phyloP scores from a whole-genome alignment of 2,797 vertebrate genomes.

The Schizothorax lantsangensis region DNA sequence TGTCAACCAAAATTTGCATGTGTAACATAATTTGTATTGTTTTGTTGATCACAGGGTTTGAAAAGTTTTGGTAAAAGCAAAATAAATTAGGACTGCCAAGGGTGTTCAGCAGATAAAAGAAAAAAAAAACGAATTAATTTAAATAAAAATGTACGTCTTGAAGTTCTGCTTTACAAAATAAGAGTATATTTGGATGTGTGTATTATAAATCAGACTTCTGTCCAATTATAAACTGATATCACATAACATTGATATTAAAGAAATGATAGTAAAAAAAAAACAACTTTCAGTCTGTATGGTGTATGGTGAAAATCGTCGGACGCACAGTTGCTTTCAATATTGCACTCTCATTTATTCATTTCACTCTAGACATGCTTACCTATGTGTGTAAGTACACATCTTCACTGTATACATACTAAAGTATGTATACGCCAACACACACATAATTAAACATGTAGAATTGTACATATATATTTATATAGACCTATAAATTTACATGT shows the following conservation, averaged over 20 bases:
- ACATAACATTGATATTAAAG: slow-evolving; percentile 28
- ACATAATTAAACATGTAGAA: slow-evolving; percentile 87
- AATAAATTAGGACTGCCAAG: slow-evolving; percentile 24
- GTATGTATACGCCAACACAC: slow-evolving; percentile 83
- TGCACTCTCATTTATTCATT: slow-evolving; percentile 84
- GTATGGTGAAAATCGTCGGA: slow-evolving; percentile 26
- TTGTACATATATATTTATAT: slow-evolving; percentile 89
- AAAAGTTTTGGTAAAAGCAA: slow-evolving; percentile 38
- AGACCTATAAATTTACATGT: slow-evolving; percentile 88
- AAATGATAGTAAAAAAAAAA: neutral
- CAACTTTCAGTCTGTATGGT: neutral
- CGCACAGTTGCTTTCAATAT: slow-evolving; percentile 67
- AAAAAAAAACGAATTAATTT: neutral
- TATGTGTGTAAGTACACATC: slow-evolving; percentile 85
- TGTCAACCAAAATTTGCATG: slow-evolving; percentile 33
- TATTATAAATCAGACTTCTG: neutral
- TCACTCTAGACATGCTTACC: slow-evolving; percentile 84
- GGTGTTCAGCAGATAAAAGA: slow-evolving; percentile 7
- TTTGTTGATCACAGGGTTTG: slow-evolving; percentile 30
- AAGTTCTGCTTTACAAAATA: slow-evolving; percentile 35
- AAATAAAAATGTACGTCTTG: slow-evolving; percentile 33
- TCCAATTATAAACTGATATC: slow-evolving; percentile 9
- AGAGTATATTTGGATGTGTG: slow-evolving; percentile 33
- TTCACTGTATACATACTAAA: slow-evolving; percentile 82
- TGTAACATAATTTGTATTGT: slow-evolving; percentile 37